Evolutionary conservation across 2,888 invertebrate genomes (phyloP), one percentile per base, ranked within the genome.

Genomic region (Notocelia uddmanniana): DNA sequence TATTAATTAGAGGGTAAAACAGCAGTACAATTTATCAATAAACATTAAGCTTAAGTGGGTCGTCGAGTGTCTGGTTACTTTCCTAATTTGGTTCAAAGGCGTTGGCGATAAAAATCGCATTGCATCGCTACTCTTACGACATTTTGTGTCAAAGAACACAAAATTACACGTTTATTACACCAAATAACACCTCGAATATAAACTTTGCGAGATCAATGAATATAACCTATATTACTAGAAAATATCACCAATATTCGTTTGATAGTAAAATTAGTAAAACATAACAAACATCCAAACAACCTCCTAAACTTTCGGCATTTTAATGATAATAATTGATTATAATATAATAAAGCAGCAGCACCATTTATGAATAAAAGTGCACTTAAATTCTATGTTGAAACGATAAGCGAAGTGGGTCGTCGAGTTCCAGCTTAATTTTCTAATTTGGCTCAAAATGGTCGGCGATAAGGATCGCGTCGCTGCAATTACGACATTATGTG

Each of bases 401-500:
- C 78, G 80, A 82, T 83, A 81, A 80, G 78, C 73, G 75, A 81
- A 85, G 77, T 84, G 78, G 85, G 87, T 83, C 83, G 80, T 75
- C 77, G 78, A 79, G 83, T 77, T 73, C 77, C 80, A 81, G 83
- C 78, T 83, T 85, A 85, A 87, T 86, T 85, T 79, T 75, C 83
- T 88, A 87, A 89, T 89, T 86, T 84, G 81, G 82, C 79, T 84
- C 79, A 79, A 77, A 87, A 84, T 86, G 85, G 85, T 84, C 78
- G 79, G 76, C 81, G 90, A 91, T 91, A 89, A 87, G 78, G 78
- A 91, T 91, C 90, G 83, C 77, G 80, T 83, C 84, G 82, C 83
- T 87, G 84, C 89, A 90, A 91, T 91, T 89, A 92, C 80, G 77
- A 84, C 77, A 80, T 83, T 88, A 86, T 85, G 79, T 84, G 84